Conservation (phyloP, 2,797 vertebrate species). For the Morelia viridis region DNA sequence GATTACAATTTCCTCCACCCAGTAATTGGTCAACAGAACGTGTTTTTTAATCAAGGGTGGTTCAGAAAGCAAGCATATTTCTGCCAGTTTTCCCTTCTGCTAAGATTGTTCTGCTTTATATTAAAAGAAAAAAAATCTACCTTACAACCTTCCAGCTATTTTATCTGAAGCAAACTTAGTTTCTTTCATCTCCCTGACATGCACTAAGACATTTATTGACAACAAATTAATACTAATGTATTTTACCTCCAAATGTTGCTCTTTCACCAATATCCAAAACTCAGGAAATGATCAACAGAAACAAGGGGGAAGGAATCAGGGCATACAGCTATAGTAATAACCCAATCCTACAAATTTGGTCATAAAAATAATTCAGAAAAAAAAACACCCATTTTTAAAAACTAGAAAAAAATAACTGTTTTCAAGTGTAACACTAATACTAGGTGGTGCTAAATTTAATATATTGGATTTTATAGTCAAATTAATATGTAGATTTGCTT, state of each 20-base stretch:
- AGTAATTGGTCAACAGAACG: background rate
- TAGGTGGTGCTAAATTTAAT: constrained; percentile 64
- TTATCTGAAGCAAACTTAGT: background rate
- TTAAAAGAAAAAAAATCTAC: background rate
- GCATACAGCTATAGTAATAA: background rate
- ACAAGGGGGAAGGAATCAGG: background rate
- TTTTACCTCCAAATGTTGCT: background rate
- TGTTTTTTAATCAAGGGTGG: background rate
- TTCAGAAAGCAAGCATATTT: background rate
- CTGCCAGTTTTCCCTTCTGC: background rate
- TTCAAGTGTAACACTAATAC: constrained; percentile 53
- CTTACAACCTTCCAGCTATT: background rate
- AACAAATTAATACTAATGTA: background rate
- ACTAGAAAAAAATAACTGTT: constrained; percentile 48
- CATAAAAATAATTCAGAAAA: background rate
- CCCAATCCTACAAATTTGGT: background rate
- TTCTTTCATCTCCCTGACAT: background rate
- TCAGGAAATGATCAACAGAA: background rate
- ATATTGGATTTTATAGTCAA: constrained; percentile 61
- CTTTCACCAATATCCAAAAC: background rate
- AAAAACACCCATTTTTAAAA: constrained; percentile 34
- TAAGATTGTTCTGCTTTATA: background rate
- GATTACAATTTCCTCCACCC: background rate
- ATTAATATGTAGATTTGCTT: constrained; percentile 74
- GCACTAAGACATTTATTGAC: background rate